These are phyloP conservation scores for Podarcis siculus DNA, from an alignment of 2,797 vertebrate species.

Conservation along the genomic window DNA sequence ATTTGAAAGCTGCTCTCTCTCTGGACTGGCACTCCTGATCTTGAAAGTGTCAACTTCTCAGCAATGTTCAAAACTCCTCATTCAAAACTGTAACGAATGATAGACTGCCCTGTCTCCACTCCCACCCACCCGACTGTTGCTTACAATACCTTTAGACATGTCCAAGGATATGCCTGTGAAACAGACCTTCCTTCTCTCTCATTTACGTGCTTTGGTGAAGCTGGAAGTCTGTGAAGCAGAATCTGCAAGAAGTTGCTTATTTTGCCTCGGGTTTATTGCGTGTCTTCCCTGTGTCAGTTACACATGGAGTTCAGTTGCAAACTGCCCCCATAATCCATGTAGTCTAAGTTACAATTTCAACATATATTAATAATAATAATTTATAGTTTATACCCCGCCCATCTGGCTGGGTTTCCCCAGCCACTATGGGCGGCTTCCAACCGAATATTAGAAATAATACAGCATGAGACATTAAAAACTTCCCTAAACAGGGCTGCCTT, in stretches of 20 bases:
- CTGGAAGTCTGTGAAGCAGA: background rate
- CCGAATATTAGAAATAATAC: no score
- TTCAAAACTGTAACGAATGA: no score
- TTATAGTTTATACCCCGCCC: no score
- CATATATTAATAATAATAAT: background rate
- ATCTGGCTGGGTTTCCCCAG: no score
- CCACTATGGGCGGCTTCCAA: no score
- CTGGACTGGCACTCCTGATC: background rate
- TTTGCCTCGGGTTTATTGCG: background rate
- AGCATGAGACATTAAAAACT: no score
- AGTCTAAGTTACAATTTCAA: background rate
- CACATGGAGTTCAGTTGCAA: background rate
- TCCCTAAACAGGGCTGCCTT: no score
- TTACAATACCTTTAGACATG: background rate
- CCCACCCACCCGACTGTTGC: background rate
- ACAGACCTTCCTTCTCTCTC: background rate
- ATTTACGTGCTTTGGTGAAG: background rate
- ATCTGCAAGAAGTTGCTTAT: background rate
- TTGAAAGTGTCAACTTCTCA: background rate
- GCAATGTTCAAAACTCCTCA: no score
- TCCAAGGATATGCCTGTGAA: background rate
- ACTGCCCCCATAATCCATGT: background rate
- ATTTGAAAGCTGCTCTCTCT: slow-evolving; percentile 9
- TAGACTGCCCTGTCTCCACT: background rate
- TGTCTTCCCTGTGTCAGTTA: background rate